Evolutionary conservation across 2,113 vertebrate genomes (phyloP).

Genomic region (Hymenochirus boettgeri): DNA sequence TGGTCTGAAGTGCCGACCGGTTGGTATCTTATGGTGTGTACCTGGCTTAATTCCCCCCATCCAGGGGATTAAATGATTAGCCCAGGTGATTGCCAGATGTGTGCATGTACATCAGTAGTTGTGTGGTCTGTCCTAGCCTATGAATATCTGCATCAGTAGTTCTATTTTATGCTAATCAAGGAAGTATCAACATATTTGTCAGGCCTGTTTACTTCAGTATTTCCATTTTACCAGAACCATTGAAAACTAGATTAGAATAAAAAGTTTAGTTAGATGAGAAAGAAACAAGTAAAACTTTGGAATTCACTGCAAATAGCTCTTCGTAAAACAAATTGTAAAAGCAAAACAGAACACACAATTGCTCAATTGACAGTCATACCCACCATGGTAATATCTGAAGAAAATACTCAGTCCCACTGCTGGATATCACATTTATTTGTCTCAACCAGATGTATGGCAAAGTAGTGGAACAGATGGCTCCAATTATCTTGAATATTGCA

Average conservation of each 20-base stretch:
- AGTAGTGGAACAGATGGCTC: conserved; percentile 16
- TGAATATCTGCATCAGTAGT: too few relatives aligned
- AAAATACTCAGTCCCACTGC: conserved; percentile 12
- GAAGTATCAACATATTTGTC: neutral
- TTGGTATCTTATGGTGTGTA: too few relatives aligned
- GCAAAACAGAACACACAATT: conserved; percentile 1
- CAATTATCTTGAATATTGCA: conserved; percentile 24
- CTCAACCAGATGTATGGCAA: conserved; percentile 16
- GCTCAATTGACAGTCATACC: conserved; percentile 12
- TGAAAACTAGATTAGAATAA: too few relatives aligned
- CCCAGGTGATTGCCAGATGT: too few relatives aligned
- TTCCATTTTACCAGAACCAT: neutral
- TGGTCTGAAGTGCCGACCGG: too few relatives aligned
- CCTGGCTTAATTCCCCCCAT: too few relatives aligned
- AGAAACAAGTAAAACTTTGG: neutral
- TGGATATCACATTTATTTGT: conserved; percentile 22
- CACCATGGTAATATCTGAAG: conserved; percentile 20
- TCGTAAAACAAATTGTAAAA: conserved; percentile 13
- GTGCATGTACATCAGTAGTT: too few relatives aligned
- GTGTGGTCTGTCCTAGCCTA: too few relatives aligned
- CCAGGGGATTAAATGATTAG: too few relatives aligned
- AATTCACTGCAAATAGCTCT: conserved; percentile 2
- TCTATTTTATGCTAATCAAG: too few relatives aligned
- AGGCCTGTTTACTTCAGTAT: neutral
- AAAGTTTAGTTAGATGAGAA: too few relatives aligned